Evolutionary conservation across 2,113 vertebrate genomes (phyloP), one percentile per base, ranked within the genome.

Genomic region (Hydropotes inermis): DNA sequence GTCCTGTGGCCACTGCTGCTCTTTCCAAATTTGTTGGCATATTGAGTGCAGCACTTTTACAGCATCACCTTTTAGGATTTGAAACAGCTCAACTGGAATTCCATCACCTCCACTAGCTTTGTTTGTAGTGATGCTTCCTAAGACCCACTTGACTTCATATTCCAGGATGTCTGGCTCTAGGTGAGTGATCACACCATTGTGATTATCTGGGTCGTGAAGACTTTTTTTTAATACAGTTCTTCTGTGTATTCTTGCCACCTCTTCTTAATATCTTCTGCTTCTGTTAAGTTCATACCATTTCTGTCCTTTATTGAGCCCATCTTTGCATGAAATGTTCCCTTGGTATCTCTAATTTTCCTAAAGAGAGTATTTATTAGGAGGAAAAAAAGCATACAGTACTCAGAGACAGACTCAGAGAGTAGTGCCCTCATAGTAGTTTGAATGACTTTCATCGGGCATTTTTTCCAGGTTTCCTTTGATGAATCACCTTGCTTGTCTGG

Each of bases 191-290:
- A 11, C n/a, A 70, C 9, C 19, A 21, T 36, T 0, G 1, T 70
- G n/a, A 36, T 21, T 36, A 36, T 36, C n/a, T 36, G 64, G 17
- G n/a, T 70, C 2, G 0, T 70, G 64, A 70, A 36, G 0, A 0
- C 21, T 17, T 70, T 70, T 21, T 54, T 70, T 23, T 11, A n/a
- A n/a, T 36, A 36, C 19, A 70, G 0, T 70, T 70, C 19, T 70
- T 11, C 64, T 36, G 64, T 70, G 64, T 67, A 67, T 36, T 70
- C 64, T 67, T 67, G 33, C 64, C 33, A 67, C 33, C 33, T 67
- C 64, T 36, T 70, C n/a, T 23, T 70, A 36, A 5, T 70, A 36
- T 36, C 4, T 70, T 70, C 9, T 70, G 17, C 64, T 70, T 70
- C n/a, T 70, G 4, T 70, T 36, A 36, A n/a, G n/a, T 70, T 9